Percentiles rank a stretch among this genome's conserved stretches.
phyloP scores from a whole-genome alignment of 2,113 vertebrate genomes.

The Lycaon pictus region DNA sequence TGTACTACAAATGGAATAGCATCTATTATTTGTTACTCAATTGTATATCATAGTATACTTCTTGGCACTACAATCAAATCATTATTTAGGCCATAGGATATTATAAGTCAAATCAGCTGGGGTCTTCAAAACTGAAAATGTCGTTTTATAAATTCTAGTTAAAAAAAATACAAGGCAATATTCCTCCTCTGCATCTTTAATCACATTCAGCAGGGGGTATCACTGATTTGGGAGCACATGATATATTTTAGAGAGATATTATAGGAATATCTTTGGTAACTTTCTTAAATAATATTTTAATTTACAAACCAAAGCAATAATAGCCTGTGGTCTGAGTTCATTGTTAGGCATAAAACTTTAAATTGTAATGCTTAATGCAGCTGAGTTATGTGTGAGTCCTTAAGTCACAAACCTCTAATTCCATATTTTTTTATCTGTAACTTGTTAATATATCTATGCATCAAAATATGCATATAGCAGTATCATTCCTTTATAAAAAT shows the following conservation, averaged over 20 bases:
- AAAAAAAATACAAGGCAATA: not conserved
- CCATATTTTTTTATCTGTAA: not conserved
- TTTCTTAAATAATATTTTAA: not conserved
- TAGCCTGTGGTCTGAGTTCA: not conserved
- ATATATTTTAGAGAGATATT: not conserved
- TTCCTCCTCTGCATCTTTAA: not conserved
- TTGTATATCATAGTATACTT: not conserved
- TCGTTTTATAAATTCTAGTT: not conserved
- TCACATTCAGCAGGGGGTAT: not conserved
- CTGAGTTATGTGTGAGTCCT: not conserved
- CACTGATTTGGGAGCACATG: not conserved
- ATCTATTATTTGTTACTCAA: slow-evolving; percentile 43
- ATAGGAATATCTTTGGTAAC: not conserved
- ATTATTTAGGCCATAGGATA: slow-evolving; percentile 1
- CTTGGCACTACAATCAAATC: not conserved
- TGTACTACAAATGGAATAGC: not conserved
- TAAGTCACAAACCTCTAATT: not conserved
- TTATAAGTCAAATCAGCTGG: not conserved
- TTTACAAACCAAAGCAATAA: not conserved
- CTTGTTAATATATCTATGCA: not conserved
- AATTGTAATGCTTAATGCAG: not conserved
- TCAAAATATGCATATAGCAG: not conserved
- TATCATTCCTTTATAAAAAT: not conserved
- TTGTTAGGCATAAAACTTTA: not conserved
- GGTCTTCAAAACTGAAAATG: not conserved